phyloP scores from a whole-genome alignment of 2,113 vertebrate species.

The Corythornis vintsioides region DNA sequence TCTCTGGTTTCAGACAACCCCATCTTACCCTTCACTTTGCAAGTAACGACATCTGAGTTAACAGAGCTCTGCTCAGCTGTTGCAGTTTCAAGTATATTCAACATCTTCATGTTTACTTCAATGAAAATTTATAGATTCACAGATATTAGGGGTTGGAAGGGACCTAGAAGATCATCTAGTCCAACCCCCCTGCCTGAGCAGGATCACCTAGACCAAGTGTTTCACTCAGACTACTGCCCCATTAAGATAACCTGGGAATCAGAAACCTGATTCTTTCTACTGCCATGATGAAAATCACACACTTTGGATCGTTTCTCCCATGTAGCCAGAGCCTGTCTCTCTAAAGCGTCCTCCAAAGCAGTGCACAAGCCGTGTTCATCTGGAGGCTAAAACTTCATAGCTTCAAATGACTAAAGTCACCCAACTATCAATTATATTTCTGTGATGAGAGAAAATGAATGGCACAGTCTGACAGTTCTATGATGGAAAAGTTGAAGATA shows the following conservation, averaged over 20 bases:
- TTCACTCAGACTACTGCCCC: not conserved
- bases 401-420: not conserved
- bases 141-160: too few relatives aligned
- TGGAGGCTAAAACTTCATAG: not conserved
- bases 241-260: not conserved
- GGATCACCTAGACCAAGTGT: not conserved
- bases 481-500: not conserved
- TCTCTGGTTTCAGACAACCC: constrained; percentile 34
- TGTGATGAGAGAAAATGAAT: not conserved
- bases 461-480: not conserved
- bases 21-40: not conserved
- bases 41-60: not conserved
- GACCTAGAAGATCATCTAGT: too few relatives aligned
- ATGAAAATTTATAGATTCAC: not conserved
- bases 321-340: not conserved
- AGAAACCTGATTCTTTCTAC: not conserved
- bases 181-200: too few relatives aligned
- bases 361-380: not conserved
- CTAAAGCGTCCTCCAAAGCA: not conserved
- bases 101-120: constrained; percentile 3
- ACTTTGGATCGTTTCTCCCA: not conserved
- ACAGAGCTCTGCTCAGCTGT: not conserved
- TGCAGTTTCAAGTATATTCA: not conserved
- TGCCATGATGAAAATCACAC: not conserved
- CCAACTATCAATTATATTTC: not conserved